A percentile compares a stretch with the other conserved stretches of the same genome.
These are phyloP conservation scores for Latrodectus hesperus DNA, from an alignment of 2,888 invertebrate genomes.

Conservation along the genomic window DNA sequence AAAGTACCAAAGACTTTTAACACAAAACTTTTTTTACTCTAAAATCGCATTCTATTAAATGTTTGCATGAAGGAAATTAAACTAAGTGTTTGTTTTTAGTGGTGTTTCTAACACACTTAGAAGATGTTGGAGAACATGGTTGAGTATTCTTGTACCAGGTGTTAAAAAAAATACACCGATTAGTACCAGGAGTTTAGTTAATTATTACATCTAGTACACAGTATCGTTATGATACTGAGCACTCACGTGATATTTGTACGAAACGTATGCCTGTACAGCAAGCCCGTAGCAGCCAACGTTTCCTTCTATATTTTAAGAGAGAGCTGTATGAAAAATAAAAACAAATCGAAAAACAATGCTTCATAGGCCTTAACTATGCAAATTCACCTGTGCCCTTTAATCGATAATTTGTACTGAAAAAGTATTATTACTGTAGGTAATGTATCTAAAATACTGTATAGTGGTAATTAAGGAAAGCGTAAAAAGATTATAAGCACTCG, in stretches of 20 bases:
- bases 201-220: constrained; percentile 23
- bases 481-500: constrained; percentile 46
- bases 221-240: constrained; percentile 27
- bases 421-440: constrained; percentile 22
- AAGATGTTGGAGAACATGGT: neutral
- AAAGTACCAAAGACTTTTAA: no score
- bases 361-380: constrained; percentile 57
- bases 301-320: constrained; percentile 60
- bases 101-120: no score
- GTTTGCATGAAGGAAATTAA: no score
- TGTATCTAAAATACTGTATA: constrained; percentile 12
- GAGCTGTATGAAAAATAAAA: constrained; percentile 9
- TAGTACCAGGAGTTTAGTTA: constrained; percentile 53
- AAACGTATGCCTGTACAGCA: constrained; percentile 39
- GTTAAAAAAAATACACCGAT: constrained; percentile 45
- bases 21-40: no score
- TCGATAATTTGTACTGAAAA: constrained; percentile 14
- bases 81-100: no score
- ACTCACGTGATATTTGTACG: constrained; percentile 54
- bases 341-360: constrained; percentile 37
- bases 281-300: constrained; percentile 53
- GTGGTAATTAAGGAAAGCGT: constrained; percentile 34
- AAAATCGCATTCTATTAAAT: no score
- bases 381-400: constrained; percentile 59
- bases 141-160: constrained; percentile 54